Base-by-base conservation (phyloP, 2,113 vertebrate genomes). In the Entelurus aequoreus region DNA sequence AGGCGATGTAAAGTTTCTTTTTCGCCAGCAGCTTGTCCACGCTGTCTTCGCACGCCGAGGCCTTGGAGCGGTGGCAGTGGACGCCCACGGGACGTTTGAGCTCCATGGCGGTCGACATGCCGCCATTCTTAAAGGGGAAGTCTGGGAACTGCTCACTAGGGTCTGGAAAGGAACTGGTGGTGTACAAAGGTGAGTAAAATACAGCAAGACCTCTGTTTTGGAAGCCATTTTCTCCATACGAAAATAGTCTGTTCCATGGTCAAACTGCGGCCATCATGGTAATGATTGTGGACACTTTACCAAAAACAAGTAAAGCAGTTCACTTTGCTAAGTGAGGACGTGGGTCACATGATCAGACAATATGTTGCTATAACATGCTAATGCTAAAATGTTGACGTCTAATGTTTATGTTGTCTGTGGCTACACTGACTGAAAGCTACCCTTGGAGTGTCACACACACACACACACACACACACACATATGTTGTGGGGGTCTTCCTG, bases 1-100 rank as follows among this genome's bases (percentile, higher is more conserved):
- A 96, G 44, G 95, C 94, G 0, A 95, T 54, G n/a, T 88, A 92
- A 14, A 99, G 92, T 79, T 99, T 95, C 87, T 83, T 93, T 69
- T 84, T 88, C 0, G 96, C 95, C 69, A 90, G 81, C 47, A 87
- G 77, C 67, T 87, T 84, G 79, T 91, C 91, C 0, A 16, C 75
- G 28, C 71, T 84, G 0, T 90, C 90, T 6, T 87, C 73, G 0
- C 74, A 68, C 2, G 5, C 46, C 60, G 1, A 0, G 0, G 52
- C 59, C 63, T 75, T 84, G 53, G 86, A 60, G 0, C 86, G 87
- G 56, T 87, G 88, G 75, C 94, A 96, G 67, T 86, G 90, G 1
- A 59, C 57, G 1, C 73, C 73, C 0, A 81, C 70, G 0, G 76
- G 81, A 0, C 62, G 77, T 21, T 89, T 89, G 68, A 92, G 78